These are phyloP conservation scores for Taphrorychus bicolor DNA, from an alignment of 2,888 invertebrate species.

Conservation along the genomic window DNA sequence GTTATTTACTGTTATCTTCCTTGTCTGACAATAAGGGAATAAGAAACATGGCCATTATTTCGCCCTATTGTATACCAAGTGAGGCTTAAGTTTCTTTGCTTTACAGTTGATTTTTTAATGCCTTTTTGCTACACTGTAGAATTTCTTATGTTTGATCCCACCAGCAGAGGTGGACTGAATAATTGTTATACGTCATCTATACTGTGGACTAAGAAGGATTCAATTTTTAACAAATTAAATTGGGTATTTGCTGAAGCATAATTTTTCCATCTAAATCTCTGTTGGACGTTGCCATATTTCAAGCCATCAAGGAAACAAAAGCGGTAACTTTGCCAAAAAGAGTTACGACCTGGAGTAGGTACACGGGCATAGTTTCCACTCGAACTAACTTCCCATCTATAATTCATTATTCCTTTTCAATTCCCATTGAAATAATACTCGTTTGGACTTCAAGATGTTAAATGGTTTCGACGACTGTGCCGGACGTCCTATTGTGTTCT, in stretches of 20 bases:
- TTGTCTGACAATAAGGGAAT: not conserved
- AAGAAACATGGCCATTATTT: too few species aligned
- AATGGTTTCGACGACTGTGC: conserved; percentile 1
- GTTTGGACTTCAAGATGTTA: not conserved
- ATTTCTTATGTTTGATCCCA: too few species aligned
- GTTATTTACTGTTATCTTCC: not conserved
- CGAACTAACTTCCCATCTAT: not conserved
- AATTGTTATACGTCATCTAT: too few species aligned
- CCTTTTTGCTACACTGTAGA: too few species aligned
- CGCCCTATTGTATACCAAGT: too few species aligned
- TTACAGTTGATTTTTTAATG: too few species aligned
- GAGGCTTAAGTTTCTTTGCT: too few species aligned
- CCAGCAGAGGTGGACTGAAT: too few species aligned
- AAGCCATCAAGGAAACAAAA: not conserved
- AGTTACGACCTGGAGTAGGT: not conserved
- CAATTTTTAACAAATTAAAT: too few species aligned
- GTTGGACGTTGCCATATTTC: not conserved
- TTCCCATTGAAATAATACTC: conserved; percentile 5
- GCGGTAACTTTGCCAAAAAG: not conserved
- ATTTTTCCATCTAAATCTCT: too few species aligned
- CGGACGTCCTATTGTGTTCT: conserved; percentile 5
- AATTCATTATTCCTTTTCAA: not conserved
- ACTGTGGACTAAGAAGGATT: too few species aligned
- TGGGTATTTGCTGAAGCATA: too few species aligned
- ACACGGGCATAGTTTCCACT: not conserved